Base-by-base conservation (phyloP, 2,888 invertebrate species). In the Pristionchus exspectatus region DNA sequence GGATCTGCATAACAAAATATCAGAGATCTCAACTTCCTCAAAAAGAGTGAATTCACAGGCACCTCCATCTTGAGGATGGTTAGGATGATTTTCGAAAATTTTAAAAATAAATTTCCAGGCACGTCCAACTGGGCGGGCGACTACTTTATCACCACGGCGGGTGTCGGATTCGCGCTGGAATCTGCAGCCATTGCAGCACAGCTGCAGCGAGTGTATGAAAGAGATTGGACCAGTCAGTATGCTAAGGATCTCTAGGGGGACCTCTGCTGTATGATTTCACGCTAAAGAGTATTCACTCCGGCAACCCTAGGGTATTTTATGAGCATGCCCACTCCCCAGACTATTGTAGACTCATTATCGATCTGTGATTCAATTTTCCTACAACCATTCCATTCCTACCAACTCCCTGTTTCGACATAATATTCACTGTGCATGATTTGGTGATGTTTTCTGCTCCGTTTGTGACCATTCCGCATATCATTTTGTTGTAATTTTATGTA, bases 111-210 rank as follows among this genome's bases (percentile, higher is more conserved):
- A 56, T 56, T 5, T 56, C 18, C 93, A 96, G 96, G 96, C n/a
- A 98, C 98, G 0, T 98, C 98, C 69, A 99, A 98, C 96, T 99
- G 98, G 98, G 97, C 97, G 0, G 98, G 97, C 0, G 98, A 98
- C 96, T 99, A 98, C 95, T 99, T 99, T 95, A 97, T 96, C 0
- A 96, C 97, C 93, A 98, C 98, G 0, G 98, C 97, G 5, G 98
- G 99, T 24, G 97, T 97, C 27, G 97, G 97, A 1, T 96, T 98
- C 91, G 96, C 97, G 0, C 91, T 95, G 10, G 93, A 89, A 54
- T 90, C 91, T 63, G 44, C 81, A 10, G 87, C 81, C 72, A 89
- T 91, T 9, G 89, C 90, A 21, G 89, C 89, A 38, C 91, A 92
- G n/a, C 90, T 94, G 74, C 92, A 93, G 86, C 77, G 69, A 5